These are phyloP conservation scores for Dryocosmus kuriphilus DNA, from an alignment of 2,888 invertebrate genomes.

Conservation along the genomic window DNA sequence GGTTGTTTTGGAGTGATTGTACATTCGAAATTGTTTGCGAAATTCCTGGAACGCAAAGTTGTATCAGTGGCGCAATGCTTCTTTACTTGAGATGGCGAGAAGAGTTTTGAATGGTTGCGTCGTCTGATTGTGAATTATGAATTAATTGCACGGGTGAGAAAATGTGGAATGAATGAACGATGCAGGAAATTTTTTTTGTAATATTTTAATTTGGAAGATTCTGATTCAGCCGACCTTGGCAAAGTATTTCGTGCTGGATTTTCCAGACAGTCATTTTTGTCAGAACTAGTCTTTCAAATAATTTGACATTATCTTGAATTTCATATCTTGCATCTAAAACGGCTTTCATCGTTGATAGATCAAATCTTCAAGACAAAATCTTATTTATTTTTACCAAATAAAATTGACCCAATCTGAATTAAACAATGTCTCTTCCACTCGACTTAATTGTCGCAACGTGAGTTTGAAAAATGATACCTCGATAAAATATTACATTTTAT, in stretches of 20 bases:
- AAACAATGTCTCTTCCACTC: background rate
- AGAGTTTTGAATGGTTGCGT: too few species aligned
- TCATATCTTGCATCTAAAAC: too few species aligned
- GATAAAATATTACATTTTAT: slow-evolving; percentile 14
- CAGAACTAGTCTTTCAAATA: background rate
- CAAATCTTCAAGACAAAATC: too few species aligned
- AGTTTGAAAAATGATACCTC: background rate
- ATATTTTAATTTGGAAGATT: background rate
- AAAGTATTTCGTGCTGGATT: background rate
- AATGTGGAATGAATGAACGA: background rate
- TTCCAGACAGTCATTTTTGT: background rate
- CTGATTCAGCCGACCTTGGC: too few species aligned
- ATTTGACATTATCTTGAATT: background rate
- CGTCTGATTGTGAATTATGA: too few species aligned
- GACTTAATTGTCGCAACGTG: background rate
- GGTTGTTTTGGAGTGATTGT: background rate
- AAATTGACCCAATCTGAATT: too few species aligned
- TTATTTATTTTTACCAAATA: too few species aligned
- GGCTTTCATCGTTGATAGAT: too few species aligned
- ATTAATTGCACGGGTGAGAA: too few species aligned
- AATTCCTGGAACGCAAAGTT: slow-evolving; percentile 7
- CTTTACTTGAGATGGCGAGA: background rate
- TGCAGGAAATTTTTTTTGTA: background rate
- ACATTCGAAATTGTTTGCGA: background rate
- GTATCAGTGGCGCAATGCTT: background rate